Evolutionary conservation across 1,140 invertebrate species (phyloP), one percentile per base, ranked within the genome.

Genomic region (Drosophila rufa): DNA sequence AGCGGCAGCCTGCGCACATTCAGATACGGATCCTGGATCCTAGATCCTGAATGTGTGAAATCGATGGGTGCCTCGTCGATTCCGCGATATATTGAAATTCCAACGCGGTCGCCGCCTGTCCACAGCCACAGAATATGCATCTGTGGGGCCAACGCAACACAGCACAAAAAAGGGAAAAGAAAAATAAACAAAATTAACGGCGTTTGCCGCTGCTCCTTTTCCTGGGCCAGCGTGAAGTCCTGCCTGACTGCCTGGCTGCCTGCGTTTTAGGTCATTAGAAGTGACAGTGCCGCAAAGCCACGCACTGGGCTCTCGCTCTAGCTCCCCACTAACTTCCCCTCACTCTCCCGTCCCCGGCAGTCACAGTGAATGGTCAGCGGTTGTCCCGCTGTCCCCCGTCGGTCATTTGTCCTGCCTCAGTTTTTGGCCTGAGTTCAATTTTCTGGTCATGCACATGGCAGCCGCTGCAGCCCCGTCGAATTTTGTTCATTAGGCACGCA

Each of bases 371-470:
- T 75, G 70, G 56, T 64, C 57, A 64, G 71, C 48, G 25, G 65
- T 15, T 22, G 17, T 53, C 51, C 47, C 62, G 43, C 30, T 53
- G 45, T 65, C 48, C 43, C 50, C 43, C 30, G 43, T 76, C 78
- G 83, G 70, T 76, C 82, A 87, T 86, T 86, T 87, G 75, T 87
- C 80, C 75, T 79, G 62, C 59, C 70, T 87, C 83, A 68, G 75
- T 82, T 85, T 80, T 76, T 79, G 80, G 80, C 67, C 80, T 75
- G 57, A 68, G 85, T 84, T 90, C 85, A 87, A 87, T 87, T 87
- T 87, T 87, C 84, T 87, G 84, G 84, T 87, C 85, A 87, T 90
- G 84, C 85, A 87, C 84, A 90, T 87, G 60, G 73, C 84, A 77
- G 81, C 73, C 85, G 76, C 67, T 80, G 61, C 66, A 73, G 58